Evolutionary conservation across 1,140 invertebrate genomes (phyloP).

Genomic region (Schlechtendalia chinensis): DNA sequence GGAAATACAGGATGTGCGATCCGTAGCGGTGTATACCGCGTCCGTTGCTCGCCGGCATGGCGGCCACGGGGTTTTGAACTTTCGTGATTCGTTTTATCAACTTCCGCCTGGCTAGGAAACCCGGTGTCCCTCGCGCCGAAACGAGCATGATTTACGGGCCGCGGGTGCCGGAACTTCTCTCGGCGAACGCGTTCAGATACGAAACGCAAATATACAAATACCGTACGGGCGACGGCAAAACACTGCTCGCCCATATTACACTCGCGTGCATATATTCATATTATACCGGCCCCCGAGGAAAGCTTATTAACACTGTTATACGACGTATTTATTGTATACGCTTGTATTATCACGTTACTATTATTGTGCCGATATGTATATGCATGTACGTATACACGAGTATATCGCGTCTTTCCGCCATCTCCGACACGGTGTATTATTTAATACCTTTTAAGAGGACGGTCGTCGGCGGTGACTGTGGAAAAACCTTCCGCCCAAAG

Average conservation of each 20-base stretch:
- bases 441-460: too few species aligned
- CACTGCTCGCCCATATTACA: neutral
- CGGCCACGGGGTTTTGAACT: neutral
- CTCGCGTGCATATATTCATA: too few species aligned
- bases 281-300: neutral
- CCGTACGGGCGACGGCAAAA: neutral
- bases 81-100: neutral
- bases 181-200: constrained; percentile 7
- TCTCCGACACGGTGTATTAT: too few species aligned
- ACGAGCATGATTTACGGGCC: neutral
- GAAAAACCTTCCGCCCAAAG: too few species aligned
- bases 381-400: neutral
- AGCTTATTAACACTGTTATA: neutral
- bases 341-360: too few species aligned
- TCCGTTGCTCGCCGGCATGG: neutral
- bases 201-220: constrained; percentile 11
- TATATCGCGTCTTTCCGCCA: neutral
- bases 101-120: neutral
- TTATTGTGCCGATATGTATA: neutral
- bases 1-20: too few species aligned
- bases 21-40: neutral
- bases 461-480: too few species aligned
- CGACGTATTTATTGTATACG: neutral
- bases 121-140: neutral
- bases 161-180: neutral